Percentiles rank a stretch among this genome's conserved stretches.
Conservation (phyloP, 2,797 vertebrate genomes). For the Peromyscus melanophrys region DNA sequence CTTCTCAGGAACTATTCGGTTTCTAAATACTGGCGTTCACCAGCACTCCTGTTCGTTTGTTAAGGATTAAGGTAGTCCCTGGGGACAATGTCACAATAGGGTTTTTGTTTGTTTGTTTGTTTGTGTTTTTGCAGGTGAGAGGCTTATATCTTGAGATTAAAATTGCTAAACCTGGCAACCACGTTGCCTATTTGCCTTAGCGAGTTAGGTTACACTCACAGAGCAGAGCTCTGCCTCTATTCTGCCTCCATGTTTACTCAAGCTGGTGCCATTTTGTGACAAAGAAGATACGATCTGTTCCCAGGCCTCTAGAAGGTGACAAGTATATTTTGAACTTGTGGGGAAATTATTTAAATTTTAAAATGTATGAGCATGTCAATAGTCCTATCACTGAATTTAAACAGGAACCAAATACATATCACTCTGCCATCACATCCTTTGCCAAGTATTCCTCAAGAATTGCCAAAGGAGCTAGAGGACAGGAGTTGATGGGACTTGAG, state of each 20-base stretch:
- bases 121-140: slow-evolving; percentile 44
- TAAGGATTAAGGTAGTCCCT: slow-evolving; percentile 27
- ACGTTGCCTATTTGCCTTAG: slow-evolving; percentile 83
- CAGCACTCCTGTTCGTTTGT: slow-evolving; percentile 13
- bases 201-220: slow-evolving; percentile 74
- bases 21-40: slow-evolving; percentile 45
- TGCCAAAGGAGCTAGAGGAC: slow-evolving; percentile 21
- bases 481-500: background rate
- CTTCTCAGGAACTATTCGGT: slow-evolving; percentile 37
- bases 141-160: slow-evolving; percentile 58
- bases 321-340: slow-evolving; percentile 85
- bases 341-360: slow-evolving; percentile 83
- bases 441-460: slow-evolving; percentile 31
- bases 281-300: slow-evolving; percentile 84
- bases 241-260: slow-evolving; percentile 81
- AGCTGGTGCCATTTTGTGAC: slow-evolving; percentile 85
- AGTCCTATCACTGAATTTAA: slow-evolving; percentile 78
- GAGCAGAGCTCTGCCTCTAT: slow-evolving; percentile 62
- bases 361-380: slow-evolving; percentile 77
- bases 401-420: slow-evolving; percentile 80
- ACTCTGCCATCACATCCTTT: slow-evolving; percentile 9
- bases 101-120: slow-evolving; percentile 14
- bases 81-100: background rate
- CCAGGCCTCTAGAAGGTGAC: slow-evolving; percentile 81
- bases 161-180: slow-evolving; percentile 31